Percentiles rank a stretch among this genome's conserved stretches.
These are phyloP conservation scores for Nomada ferruginata DNA, from an alignment of 2,888 invertebrate genomes.

Conservation along the genomic window DNA sequence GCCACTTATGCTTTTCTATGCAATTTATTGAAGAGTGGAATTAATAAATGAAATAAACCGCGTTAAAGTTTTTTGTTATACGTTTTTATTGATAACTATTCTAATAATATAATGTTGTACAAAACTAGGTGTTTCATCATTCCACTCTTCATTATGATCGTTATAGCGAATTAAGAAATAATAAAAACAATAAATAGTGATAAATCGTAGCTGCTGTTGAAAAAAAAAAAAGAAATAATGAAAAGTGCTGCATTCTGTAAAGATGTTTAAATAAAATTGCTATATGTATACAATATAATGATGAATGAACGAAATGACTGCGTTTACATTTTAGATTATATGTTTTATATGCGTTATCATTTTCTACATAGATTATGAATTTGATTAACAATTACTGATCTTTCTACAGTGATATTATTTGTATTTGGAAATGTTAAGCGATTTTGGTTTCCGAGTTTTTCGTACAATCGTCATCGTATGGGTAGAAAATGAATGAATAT, in stretches of 20 bases:
- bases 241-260: slow-evolving; percentile 75
- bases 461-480: slow-evolving; percentile 38
- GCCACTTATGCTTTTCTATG: slow-evolving; percentile 65
- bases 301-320: slow-evolving; percentile 38
- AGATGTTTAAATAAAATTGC: slow-evolving; percentile 63
- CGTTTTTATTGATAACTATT: slow-evolving; percentile 59
- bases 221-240: slow-evolving; percentile 43
- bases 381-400: slow-evolving; percentile 20
- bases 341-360: slow-evolving; percentile 51
- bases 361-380: slow-evolving; percentile 26
- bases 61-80: slow-evolving; percentile 56
- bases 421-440: slow-evolving; percentile 21
- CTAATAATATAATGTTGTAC: slow-evolving; percentile 69
- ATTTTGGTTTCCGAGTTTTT: slow-evolving; percentile 39
- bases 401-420: slow-evolving; percentile 49
- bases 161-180: slow-evolving; percentile 67
- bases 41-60: slow-evolving; percentile 43
- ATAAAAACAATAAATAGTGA: slow-evolving; percentile 70
- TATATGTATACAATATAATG: slow-evolving; percentile 36
- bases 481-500: slow-evolving; percentile 37
- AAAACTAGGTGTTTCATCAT: slow-evolving; percentile 69
- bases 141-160: slow-evolving; percentile 71
- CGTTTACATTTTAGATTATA: slow-evolving; percentile 43
- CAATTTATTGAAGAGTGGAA: slow-evolving; percentile 71
- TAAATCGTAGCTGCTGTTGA: slow-evolving; percentile 69